Evolutionary conservation across 2,888 invertebrate species (phyloP).

Genomic region (Coleophora flavipennella): DNA sequence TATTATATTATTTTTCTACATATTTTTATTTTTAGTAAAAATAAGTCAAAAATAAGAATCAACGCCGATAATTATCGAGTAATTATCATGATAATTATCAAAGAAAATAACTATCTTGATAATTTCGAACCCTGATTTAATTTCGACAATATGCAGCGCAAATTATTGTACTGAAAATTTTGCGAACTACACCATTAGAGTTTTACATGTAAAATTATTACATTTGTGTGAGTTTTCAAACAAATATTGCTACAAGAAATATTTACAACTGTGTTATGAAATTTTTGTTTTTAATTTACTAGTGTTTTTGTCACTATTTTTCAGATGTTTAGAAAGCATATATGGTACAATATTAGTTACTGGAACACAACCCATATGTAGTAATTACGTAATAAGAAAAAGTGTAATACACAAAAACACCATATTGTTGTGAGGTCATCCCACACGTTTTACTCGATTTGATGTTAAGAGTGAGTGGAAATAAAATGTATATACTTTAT

Average conservation of each 20-base stretch:
- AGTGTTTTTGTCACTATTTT: slow-evolving; percentile 1
- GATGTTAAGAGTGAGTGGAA: slow-evolving; percentile 62
- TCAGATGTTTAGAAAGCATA: slow-evolving; percentile 20
- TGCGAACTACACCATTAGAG: background rate
- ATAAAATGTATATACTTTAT: slow-evolving; percentile 66
- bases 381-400: slow-evolving; percentile 43
- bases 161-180: background rate
- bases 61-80: no score
- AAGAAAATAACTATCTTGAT: no score
- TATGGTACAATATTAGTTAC: slow-evolving; percentile 51
- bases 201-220: background rate
- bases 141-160: background rate
- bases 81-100: no score
- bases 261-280: no score
- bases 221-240: no score
- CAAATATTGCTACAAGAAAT: no score
- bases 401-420: slow-evolving; percentile 46
- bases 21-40: no score
- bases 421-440: slow-evolving; percentile 53
- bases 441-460: slow-evolving; percentile 63
- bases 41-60: no score
- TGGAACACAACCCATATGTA: slow-evolving; percentile 37
- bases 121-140: no score
- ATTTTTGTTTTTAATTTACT: no score
- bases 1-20: no score